phyloP scores from a whole-genome alignment of 2,797 vertebrate genomes.

The Anguilla megastoma region DNA sequence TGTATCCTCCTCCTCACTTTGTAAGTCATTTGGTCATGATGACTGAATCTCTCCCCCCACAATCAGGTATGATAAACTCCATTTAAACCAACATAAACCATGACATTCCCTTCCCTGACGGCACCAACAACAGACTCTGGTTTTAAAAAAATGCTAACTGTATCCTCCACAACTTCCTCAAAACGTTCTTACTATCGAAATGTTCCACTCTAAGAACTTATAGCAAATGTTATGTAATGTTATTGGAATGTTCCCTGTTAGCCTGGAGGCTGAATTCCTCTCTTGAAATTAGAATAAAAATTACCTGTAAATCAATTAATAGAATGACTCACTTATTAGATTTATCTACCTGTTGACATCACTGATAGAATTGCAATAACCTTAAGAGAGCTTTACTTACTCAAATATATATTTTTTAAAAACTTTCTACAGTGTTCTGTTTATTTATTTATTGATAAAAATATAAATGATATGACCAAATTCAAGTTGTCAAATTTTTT shows the following conservation, averaged over 20 bases:
- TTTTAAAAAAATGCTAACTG: too few relatives aligned
- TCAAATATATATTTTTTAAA: neutral
- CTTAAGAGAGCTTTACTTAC: neutral
- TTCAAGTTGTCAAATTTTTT: neutral
- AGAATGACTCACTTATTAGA: neutral
- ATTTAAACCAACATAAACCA: neutral
- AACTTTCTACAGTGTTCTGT: neutral
- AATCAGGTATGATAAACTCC: neutral
- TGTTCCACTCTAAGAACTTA: too few relatives aligned
- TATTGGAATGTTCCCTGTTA: too few relatives aligned
- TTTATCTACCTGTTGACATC: neutral
- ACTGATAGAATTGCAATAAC: neutral
- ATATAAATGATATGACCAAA: neutral
- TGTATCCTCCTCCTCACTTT: slow-evolving; percentile 1
- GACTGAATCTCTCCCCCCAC: neutral
- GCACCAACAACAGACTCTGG: neutral
- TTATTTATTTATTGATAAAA: neutral
- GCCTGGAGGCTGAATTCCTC: neutral
- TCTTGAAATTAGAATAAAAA: neutral
- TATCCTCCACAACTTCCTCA: too few relatives aligned
- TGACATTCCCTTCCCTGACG: neutral
- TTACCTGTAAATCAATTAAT: neutral
- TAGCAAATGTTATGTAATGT: too few relatives aligned
- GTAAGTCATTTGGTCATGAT: neutral
- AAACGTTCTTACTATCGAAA: too few relatives aligned